Base-by-base conservation (phyloP, 1,140 invertebrate species). In the Phthorimaea operculella region DNA sequence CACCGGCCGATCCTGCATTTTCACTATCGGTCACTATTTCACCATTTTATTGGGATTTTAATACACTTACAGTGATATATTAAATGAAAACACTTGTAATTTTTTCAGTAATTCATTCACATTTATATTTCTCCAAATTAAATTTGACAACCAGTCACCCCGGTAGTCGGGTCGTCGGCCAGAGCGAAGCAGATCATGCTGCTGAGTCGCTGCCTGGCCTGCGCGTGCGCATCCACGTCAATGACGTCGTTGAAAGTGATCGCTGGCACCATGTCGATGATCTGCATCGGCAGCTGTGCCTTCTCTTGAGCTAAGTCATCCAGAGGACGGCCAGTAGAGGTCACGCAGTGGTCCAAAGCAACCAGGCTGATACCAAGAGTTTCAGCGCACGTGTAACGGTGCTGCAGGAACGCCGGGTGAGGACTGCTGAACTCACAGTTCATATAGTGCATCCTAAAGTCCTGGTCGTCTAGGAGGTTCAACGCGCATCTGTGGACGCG, bases 401-500 rank as follows among this genome's bases (percentile, higher is more conserved):
- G 16, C 0, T 28, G 49, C 42, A 44, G 12, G 36, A 14, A 52
- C 12, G 58, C 12, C 11, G 52, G 50, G 18, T 17, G 10, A 1
- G 58, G 47, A n/a, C 16, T 47, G 1, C 33, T 33, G 44, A 64
- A 63, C 34, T 69, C 66, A 33, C 66, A 69, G 52, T 53, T 51
- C 52, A 69, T 66, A 52, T 65, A 69, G 15, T 58, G 52, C 15
- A 64, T 59, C 8, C 57, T 58, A 16, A 49, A 53, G 1, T 60
- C 54, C 34, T 61, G 58, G 44, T 65, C 54, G 11, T 44, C 33
- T n/a, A 68, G 52, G n/a, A n/a, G n/a, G n/a, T 68, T 34, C 5
- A 70, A 44, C n/a, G 45, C 57, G 39, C 68, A 70, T 9, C 60
- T 59, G 42, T 70, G 68, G 12, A 70, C 45, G 21, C 57, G 58